phyloP scores from a whole-genome alignment of 2,113 vertebrate genomes.

The Petrocephalus microphthalmus region DNA sequence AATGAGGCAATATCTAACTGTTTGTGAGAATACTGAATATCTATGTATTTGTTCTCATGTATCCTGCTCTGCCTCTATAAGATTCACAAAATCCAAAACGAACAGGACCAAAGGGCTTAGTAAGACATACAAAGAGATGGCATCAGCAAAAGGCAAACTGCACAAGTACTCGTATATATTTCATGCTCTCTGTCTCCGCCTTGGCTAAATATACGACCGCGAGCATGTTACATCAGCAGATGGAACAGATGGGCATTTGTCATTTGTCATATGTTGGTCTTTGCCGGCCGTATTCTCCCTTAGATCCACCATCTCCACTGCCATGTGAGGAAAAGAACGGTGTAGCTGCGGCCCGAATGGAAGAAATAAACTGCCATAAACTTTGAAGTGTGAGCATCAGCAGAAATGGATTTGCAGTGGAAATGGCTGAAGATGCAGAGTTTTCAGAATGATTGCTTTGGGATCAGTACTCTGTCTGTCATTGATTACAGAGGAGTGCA shows the following conservation, averaged over 20 bases:
- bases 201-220: neutral
- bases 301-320: neutral
- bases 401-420: neutral
- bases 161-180: neutral
- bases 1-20: neutral
- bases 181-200: neutral
- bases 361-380: neutral
- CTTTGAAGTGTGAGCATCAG: neutral
- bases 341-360: neutral
- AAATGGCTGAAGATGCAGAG: conserved; percentile 2
- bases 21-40: neutral
- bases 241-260: neutral
- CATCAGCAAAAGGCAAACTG: neutral
- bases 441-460: neutral
- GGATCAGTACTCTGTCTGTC: neutral
- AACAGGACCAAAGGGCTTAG: neutral
- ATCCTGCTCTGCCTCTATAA: neutral
- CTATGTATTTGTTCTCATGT: neutral
- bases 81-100: neutral
- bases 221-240: neutral
- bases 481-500: neutral
- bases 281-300: neutral
- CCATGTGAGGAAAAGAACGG: neutral
- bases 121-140: neutral
- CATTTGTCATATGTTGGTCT: neutral